Evolutionary conservation across 2,113 vertebrate species (phyloP), one percentile per base, ranked within the genome.

Genomic region (Chrysochloris asiatica): DNA sequence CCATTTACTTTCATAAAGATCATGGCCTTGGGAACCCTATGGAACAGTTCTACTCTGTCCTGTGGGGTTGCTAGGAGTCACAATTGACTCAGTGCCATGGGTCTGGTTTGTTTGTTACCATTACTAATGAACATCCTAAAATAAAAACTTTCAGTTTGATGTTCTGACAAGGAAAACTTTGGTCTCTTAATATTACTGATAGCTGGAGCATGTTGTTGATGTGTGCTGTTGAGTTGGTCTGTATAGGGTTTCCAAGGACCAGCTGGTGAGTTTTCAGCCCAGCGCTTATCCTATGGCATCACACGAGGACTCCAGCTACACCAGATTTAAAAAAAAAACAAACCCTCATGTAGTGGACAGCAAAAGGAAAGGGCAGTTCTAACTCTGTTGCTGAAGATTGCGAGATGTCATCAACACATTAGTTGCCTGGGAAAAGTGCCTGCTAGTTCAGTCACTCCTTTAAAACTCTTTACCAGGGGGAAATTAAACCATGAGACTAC

Each of bases 91-190:
- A 33, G 5, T 33, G 12, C 12, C 63, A 65, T 63, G 61, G 28
- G 30, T 63, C 14, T 63, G 61, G 30, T n/a, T 65, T 65, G 12
- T n/a, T 65, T n/a, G 33, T 65, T n/a, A 65, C 33, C 4, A 48
- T 93, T 47, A 76, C 65, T 83, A 91, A 82, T 43, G 17, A 88
- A 59, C 50, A 45, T 76, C 14, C 3, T 86, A 63, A 54, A 76
- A 82, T 65, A 72, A 91, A 93, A 56, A 22, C 6, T 50, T 85
- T 80, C n/a, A 52, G 26, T 89, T 89, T 59, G 48, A 76, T 87
- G 22, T 33, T 91, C 67, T 88, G 45, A 65, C 94, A 91, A 81
- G 38, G 63, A 79, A 91, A 88, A 21, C 9, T 88, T 41, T 9
- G 8, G 14, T 92, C 2, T 92, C 2, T 85, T 90, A 63, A 56